Base-by-base conservation (phyloP, 1,140 invertebrate genomes). In the Zaprionus africanus region DNA sequence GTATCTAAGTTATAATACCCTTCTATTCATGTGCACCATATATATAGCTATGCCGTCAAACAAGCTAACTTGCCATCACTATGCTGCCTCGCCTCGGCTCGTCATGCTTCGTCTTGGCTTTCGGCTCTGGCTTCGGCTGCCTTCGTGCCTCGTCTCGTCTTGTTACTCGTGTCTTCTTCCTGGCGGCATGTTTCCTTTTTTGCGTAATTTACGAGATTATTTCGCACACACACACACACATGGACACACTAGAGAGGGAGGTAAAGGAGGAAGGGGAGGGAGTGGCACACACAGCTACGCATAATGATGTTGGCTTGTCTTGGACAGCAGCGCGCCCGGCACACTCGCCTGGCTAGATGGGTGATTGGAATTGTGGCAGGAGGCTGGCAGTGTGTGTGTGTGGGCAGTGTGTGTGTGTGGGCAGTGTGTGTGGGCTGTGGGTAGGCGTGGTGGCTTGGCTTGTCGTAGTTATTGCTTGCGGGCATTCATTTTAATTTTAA, bases 401-500 rank as follows among this genome's bases (percentile, higher is more conserved):
- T 28, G 22, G 22, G 22, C 5, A 6, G 26, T 28, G 26, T 28
- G 28, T 28, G 28, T 31, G 28, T 31, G 28, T 31, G 61, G 15
- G 46, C 5, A 5, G 19, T 15, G 2, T 7, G 41, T 15, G 15
- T 2, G n/a, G 41, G 6, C 22, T 2, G 22, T 1, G 22, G 22
- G 22, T 22, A 22, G 24, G 51, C 71, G 82, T 76, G 73, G 49
- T 51, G 58, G 31, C 31, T 58, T 61, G 69, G 70, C 85, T 85
- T 90, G 85, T 85, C 86, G 86, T 90, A 85, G 82, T 90, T 90
- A 88, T 90, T 85, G 85, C 85, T 85, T 90, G 85, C 86, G 85
- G 85, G 86, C 85, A 90, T 90, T 90, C 86, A 90, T 90, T 90
- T 90, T 90, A 90, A 90, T 90, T 90, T 90, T 90, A 90, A 90